Evolutionary conservation across 2,113 vertebrate genomes (phyloP).

Genomic region (Amphiprion percula): DNA sequence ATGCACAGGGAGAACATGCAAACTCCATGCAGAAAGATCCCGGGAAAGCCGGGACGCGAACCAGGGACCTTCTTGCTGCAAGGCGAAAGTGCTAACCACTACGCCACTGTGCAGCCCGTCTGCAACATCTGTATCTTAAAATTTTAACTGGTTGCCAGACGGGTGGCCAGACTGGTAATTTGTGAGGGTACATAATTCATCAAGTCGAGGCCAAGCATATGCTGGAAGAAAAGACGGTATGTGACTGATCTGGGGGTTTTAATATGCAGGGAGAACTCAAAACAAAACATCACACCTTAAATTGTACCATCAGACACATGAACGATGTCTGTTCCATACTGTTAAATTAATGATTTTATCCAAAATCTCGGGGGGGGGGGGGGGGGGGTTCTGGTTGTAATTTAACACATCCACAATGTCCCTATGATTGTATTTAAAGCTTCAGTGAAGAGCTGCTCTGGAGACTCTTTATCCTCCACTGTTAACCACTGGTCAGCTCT

Average conservation of each 20-base stretch:
- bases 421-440: background rate
- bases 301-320: background rate
- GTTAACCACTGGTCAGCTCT: background rate
- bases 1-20: no score
- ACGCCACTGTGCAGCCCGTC: no score
- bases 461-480: slow-evolving; percentile 13
- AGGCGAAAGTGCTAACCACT: no score
- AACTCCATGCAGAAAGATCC: no score
- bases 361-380: background rate
- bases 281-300: slow-evolving; percentile 5
- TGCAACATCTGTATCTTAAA: slow-evolving; percentile 80
- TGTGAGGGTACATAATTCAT: slow-evolving; percentile 81
- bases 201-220: slow-evolving; percentile 58
- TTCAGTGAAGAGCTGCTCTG: background rate
- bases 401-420: background rate
- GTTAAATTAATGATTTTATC: slow-evolving; percentile 12
- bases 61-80: no score
- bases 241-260: slow-evolving; percentile 43
- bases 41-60: no score
- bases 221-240: slow-evolving; percentile 46
- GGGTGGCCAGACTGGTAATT: slow-evolving; percentile 72
- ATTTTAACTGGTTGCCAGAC: slow-evolving; percentile 77
- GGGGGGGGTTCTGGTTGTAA: no score
- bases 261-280: slow-evolving; percentile 39
- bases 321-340: background rate